These are phyloP conservation scores for Cryptops parisi DNA, from an alignment of 2,888 invertebrate genomes.

Conservation along the genomic window DNA sequence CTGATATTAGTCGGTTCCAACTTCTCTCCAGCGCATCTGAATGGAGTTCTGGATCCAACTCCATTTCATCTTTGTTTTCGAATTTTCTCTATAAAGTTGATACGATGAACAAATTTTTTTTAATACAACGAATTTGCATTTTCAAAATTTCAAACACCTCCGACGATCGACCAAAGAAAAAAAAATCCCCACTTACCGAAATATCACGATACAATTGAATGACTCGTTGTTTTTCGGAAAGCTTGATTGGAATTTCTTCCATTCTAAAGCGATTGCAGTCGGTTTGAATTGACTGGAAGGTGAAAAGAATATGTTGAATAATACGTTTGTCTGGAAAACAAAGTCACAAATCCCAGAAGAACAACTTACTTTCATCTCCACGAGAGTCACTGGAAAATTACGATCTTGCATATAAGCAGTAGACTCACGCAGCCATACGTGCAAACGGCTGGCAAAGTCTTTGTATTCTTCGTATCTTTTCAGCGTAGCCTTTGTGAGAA, in stretches of 20 bases:
- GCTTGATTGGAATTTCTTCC: conserved; percentile 83
- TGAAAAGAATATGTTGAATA: too few relatives aligned
- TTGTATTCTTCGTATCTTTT: conserved; percentile 80
- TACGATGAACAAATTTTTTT: neutral
- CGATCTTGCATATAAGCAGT: conserved; percentile 72
- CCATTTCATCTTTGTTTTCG: conserved; percentile 19
- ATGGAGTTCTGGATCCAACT: conserved; percentile 23
- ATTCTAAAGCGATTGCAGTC: conserved; percentile 86
- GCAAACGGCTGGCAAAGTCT: conserved; percentile 69
- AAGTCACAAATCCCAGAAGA: neutral
- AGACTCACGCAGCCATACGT: conserved; percentile 85
- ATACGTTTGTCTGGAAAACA: too few relatives aligned
- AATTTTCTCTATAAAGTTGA: conserved; percentile 11
- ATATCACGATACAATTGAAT: conserved; percentile 55
- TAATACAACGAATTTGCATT: neutral
- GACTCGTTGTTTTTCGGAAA: conserved; percentile 78
- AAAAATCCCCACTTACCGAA: conserved; percentile 30
- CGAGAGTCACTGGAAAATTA: conserved; percentile 79
- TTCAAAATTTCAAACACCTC: neutral
- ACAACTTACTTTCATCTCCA: conserved; percentile 73
- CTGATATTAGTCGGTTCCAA: conserved; percentile 74
- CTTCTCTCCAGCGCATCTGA: conserved; percentile 54
- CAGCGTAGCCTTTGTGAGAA: conserved; percentile 50
- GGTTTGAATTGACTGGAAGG: conserved; percentile 45
- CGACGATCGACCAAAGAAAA: neutral